Evolutionary conservation across 2,113 vertebrate species (phyloP), one percentile per base, ranked within the genome.

Genomic region (Naja naja): DNA sequence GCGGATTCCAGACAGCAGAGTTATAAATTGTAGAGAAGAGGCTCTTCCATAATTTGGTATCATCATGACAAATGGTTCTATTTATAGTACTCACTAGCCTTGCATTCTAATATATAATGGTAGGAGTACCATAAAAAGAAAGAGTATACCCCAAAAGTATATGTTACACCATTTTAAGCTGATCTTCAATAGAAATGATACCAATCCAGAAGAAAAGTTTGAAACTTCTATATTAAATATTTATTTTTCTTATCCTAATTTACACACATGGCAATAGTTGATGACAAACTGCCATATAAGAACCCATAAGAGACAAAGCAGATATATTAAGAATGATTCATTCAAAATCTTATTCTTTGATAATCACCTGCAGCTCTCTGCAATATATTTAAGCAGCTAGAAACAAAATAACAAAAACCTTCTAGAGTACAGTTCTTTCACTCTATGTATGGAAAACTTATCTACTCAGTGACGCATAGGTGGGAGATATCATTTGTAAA

Each of bases 401-500:
- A 81, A 81, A 43, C n/a, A 81, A 81, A 43, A 81, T 43, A 81
- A 81, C 34, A 81, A 22, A 81, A 74, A 39, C 18, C 69, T 81
- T 94, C n/a, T 4, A 95, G 47, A 95, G 92, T 81, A 92, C 58
- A 89, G 3, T 52, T 10, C 45, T 94, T 91, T 64, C 6, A 94
- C 81, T 64, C 89, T 95, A 93, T 90, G 94, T 93, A 87, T 22
- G 7, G 27, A 27, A 93, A 27, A 30, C n/a, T 14, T 91, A 91
- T 88, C 85, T 92, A 25, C 95, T 91, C 85, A 58, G 47, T 90
- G 52, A 91, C 0, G 0, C 53, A 52, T 91, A 88, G 88, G 34
- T 94, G 93, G 92, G 93, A 39, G 91, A 23, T 55, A 95, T 94
- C n/a, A 43, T 93, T 69, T 95, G 47, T 89, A 58, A 86, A 89